Base-by-base conservation (phyloP, 1,140 invertebrate species). In the Magallana angulata region DNA sequence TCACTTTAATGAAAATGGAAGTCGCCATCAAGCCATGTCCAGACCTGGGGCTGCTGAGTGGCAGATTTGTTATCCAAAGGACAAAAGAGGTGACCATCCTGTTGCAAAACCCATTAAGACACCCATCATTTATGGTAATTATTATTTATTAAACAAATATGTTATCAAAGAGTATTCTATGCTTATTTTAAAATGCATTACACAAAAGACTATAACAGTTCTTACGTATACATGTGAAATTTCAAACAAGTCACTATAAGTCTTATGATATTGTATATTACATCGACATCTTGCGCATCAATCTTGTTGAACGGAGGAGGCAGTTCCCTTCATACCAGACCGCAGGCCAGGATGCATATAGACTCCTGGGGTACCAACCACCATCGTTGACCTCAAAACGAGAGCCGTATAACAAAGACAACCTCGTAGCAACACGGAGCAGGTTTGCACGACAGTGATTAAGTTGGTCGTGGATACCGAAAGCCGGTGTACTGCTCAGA, bases 1-100 rank as follows among this genome's bases (percentile, higher is more conserved):
- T 6, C 89, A 90, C 82, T 85, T 57, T 30, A 90, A 90, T 71
- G 89, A 87, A 59, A 90, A 90, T 84, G 48, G 83, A 7, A 57
- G 36, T 9, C 71, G 82, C 24, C 18, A 58, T 9, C 89, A 88
- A 56, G 86, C 86, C 8, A 71, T 56, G 7, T 86, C 86, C 8
- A 60, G 30, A 48, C 48, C 84, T 68, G 89, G 89, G 14, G 24
- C 57, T 4, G 24, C 24, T 5, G 2, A 24, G 14, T 90, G 58
- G 82, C 57, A 48, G 24, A 24, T 85, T 1, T 4, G 11, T 14
- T 85, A 62, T 83, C 88, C 85, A 68, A 90, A 89, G 76, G 56
- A 18, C 57, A 89, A 85, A 60, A 89, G 89, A 24, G 88, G 83
- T 1, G 48, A 2, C 64, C 3, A 36, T 2, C 11, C 16, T 11